A percentile compares a stretch with the other conserved stretches of the same genome.
Evolutionary conservation across 1,140 invertebrate genomes (phyloP).

Genomic region (Atta texana): DNA sequence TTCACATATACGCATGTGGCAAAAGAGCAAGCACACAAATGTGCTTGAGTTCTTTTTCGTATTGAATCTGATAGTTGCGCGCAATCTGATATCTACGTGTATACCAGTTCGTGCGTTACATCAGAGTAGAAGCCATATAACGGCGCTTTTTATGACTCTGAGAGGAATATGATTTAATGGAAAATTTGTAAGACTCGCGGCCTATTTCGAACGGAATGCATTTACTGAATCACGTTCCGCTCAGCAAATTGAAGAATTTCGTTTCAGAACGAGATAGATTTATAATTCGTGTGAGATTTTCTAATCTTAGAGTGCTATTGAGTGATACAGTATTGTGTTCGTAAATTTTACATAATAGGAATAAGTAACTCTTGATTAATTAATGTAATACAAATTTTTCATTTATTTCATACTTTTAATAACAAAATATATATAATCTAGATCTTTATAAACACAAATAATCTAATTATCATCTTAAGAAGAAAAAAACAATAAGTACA

Average conservation of each 20-base stretch:
- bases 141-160: neutral
- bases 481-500: no score
- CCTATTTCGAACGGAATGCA: neutral
- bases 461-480: no score
- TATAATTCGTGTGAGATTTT: neutral
- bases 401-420: no score
- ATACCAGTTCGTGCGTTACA: neutral
- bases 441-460: no score
- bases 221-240: neutral
- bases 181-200: slow-evolving; percentile 5
- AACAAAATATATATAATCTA: no score
- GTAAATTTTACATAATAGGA: no score
- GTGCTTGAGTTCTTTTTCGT: neutral
- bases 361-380: no score
- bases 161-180: neutral
- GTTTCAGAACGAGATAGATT: neutral
- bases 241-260: neutral
- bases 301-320: no score
- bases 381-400: no score
- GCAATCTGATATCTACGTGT: slow-evolving; percentile 17
- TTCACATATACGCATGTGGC: neutral
- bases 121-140: neutral
- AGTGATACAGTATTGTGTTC: no score
- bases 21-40: neutral
- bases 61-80: slow-evolving; percentile 2